Evolutionary conservation across 2,888 invertebrate species (phyloP).

Genomic region (Tetragnatha montana): DNA sequence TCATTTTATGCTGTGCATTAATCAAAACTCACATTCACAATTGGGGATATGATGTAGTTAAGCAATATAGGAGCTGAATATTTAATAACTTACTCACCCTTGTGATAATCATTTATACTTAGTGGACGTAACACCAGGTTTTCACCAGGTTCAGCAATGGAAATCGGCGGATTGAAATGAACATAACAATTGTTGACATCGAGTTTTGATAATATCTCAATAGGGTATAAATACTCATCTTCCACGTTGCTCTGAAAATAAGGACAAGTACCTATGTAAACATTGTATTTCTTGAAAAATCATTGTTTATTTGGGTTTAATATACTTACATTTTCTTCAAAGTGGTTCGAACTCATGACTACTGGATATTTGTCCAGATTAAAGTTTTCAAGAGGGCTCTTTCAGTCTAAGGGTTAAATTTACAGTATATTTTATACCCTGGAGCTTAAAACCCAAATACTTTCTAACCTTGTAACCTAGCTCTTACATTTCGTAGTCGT

Average conservation of each 20-base stretch:
- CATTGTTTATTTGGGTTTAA: neutral
- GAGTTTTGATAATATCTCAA: slow-evolving; percentile 51
- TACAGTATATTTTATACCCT: too few species aligned
- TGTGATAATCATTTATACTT: slow-evolving; percentile 64
- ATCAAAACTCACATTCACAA: too few species aligned
- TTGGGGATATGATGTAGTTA: too few species aligned
- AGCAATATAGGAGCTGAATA: too few species aligned
- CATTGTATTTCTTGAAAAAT: neutral
- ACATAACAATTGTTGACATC: slow-evolving; percentile 50
- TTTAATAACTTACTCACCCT: slow-evolving; percentile 36
- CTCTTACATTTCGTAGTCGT: neutral
- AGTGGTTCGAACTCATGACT: slow-evolving; percentile 47
- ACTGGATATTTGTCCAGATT: neutral
- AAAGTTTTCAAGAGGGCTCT: too few species aligned
- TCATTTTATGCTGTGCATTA: too few species aligned
- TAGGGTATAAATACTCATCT: slow-evolving; percentile 56
- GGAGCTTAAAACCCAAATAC: neutral
- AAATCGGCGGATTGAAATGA: slow-evolving; percentile 62
- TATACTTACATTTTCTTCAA: slow-evolving; percentile 53
- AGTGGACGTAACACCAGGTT: slow-evolving; percentile 65
- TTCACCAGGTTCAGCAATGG: slow-evolving; percentile 67
- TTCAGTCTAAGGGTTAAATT: too few species aligned
- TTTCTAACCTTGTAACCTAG: neutral
- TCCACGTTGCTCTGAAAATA: slow-evolving; percentile 43
- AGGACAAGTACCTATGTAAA: neutral